Evolutionary conservation across 2,113 vertebrate species (phyloP).

Genomic region (Gymnocephalus cernua): DNA sequence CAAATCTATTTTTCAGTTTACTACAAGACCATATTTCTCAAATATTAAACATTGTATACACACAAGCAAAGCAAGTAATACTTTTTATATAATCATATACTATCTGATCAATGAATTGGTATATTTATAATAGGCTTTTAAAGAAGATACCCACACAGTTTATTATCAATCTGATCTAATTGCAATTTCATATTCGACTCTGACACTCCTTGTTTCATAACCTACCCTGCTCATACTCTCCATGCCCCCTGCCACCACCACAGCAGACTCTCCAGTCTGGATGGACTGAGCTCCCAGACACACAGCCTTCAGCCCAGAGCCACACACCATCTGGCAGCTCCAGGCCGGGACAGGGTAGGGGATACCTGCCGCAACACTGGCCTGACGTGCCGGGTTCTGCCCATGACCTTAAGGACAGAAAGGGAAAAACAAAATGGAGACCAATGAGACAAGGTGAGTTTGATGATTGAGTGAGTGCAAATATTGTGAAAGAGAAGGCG

Average conservation of each 20-base stretch:
- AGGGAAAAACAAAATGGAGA: neutral
- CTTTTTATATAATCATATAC: neutral
- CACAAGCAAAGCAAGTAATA: neutral
- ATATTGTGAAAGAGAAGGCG: neutral
- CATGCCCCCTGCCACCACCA: slow-evolving; percentile 97
- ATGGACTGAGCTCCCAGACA: slow-evolving; percentile 94
- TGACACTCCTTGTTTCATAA: neutral
- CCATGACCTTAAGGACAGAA: slow-evolving; percentile 87
- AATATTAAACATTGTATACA: neutral
- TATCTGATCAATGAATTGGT: neutral
- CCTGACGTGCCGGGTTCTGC: slow-evolving; percentile 93
- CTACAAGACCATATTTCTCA: neutral
- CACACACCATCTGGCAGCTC: slow-evolving; percentile 98
- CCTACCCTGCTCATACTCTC: slow-evolving; percentile 97
- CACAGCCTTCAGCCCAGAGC: slow-evolving; percentile 94
- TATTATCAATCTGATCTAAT: neutral
- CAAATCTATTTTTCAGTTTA: neutral
- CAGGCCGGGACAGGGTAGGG: slow-evolving; percentile 92
- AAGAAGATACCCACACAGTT: neutral
- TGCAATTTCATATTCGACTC: neutral
- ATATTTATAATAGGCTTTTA: neutral
- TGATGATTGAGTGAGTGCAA: neutral
- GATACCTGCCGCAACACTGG: slow-evolving; percentile 91
- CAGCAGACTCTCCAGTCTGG: slow-evolving; percentile 84
- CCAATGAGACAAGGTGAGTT: neutral